Evolutionary conservation across 2,888 invertebrate genomes (phyloP), one percentile per base, ranked within the genome.

Genomic region (Gastrophysa polygoni): DNA sequence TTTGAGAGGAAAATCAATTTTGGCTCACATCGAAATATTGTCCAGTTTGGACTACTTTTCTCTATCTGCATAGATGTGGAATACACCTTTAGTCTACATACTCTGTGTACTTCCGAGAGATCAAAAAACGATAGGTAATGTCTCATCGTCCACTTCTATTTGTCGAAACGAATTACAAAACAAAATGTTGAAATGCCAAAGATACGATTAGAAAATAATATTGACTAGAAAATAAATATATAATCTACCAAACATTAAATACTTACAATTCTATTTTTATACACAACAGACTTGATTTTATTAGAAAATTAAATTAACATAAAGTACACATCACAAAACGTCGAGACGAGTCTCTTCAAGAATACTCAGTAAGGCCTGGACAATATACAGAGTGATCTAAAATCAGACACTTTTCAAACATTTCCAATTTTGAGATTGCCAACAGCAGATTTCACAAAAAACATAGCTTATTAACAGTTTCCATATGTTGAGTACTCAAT

Each of bases 1-100:
- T 59, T 61, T 62, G 56, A 61, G 57, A 56, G 48, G 24, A 46
- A 57, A 62, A 62, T 46, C 21, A 62, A 47, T 62, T 59, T 52
- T 50, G 59, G 48, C 65, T 62, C 56, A 64, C 63, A 68, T 47
- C 54, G 38, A 52, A 52, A 55, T 50, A 59, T 48, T 58, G 82
- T 82, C 82, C 81, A 82, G 67, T 82, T 82, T 82, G 81, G 82
- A 82, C 82, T 82, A 82, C 82, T 77, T 76, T 76, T 77, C 77
- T 78, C 78, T 78, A 78, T 75, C 77, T 74, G 76, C 77, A 74
- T 75, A 76, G 75, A 77, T 73, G 68, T 70, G 69, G 71, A 74
- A 72, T 73, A 74, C 72, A 75, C 73, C 61, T 51, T 68, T 64
- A 59, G 59, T 65, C 62, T 63, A 56, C 46, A 57, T 63, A 66